phyloP scores from a whole-genome alignment of 1,140 invertebrate species.

The Leptinotarsa defecta region DNA sequence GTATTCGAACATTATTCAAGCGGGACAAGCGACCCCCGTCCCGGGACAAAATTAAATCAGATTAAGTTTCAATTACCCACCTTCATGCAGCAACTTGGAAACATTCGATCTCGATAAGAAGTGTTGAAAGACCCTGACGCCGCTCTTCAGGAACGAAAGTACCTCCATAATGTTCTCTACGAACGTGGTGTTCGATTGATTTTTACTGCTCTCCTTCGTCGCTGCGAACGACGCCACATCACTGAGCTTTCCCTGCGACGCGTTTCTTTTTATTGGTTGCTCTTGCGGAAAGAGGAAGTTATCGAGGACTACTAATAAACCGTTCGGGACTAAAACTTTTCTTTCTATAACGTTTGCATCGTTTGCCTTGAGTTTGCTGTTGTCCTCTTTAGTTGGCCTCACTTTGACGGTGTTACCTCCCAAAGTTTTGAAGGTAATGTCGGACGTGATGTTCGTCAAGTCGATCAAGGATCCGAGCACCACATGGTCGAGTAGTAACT shows the following conservation, averaged over 20 bases:
- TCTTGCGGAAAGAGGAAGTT: slow-evolving; percentile 59
- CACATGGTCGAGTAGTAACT: slow-evolving; percentile 63
- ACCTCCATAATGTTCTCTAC: slow-evolving; percentile 65
- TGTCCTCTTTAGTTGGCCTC: slow-evolving; percentile 56
- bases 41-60: slow-evolving; percentile 3
- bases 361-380: slow-evolving; percentile 57
- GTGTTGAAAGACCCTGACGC: slow-evolving; percentile 68
- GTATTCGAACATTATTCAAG: slow-evolving; percentile 2
- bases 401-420: slow-evolving; percentile 59
- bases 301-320: slow-evolving; percentile 57
- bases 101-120: slow-evolving; percentile 66
- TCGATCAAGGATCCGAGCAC: slow-evolving; percentile 58
- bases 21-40: not conserved
- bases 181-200: slow-evolving; percentile 60
- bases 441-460: slow-evolving; percentile 53
- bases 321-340: slow-evolving; percentile 54
- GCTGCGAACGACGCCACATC: slow-evolving; percentile 16
- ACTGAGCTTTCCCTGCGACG: slow-evolving; percentile 34
- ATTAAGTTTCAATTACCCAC: slow-evolving; percentile 47
- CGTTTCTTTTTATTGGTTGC: slow-evolving; percentile 35
- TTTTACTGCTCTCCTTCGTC: slow-evolving; percentile 51
- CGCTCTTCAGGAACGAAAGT: slow-evolving; percentile 64
- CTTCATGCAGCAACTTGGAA: slow-evolving; percentile 61
- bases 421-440: slow-evolving; percentile 60
- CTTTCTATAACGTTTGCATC: slow-evolving; percentile 54